Percentiles rank a stretch among this genome's conserved stretches.
These are phyloP conservation scores for Melipona bicolor DNA, from an alignment of 2,888 invertebrate species.

Conservation along the genomic window DNA sequence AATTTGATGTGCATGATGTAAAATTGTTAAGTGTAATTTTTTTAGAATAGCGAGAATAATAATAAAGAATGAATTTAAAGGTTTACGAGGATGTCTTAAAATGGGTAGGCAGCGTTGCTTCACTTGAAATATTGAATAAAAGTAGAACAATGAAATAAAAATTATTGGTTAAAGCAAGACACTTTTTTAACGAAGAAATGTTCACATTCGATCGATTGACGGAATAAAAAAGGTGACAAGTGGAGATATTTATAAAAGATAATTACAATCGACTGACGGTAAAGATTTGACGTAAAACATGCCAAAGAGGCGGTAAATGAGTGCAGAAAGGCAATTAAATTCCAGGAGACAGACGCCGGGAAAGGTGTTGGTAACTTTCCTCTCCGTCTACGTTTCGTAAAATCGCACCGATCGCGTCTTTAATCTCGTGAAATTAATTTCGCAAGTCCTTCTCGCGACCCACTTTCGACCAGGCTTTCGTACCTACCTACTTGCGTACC, in stretches of 20 bases:
- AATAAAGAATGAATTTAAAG: no score
- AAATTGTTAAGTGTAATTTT: no score
- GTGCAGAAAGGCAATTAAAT: neutral
- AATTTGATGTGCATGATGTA: no score
- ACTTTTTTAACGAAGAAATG: no score
- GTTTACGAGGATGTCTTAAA: no score
- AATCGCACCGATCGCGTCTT: constrained; percentile 42
- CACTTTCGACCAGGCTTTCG: constrained; percentile 9
- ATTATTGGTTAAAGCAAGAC: no score
- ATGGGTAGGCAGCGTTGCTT: no score
- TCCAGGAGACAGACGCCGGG: neutral
- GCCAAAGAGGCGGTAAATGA: no score
- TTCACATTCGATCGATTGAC: no score
- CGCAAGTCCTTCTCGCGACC: constrained; percentile 27
- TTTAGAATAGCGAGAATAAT: no score
- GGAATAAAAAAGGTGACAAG: neutral
- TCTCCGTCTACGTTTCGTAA: neutral
- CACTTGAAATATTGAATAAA: no score
- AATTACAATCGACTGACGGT: neutral
- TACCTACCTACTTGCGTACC: neutral
- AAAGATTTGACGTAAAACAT: neutral
- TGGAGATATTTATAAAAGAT: neutral
- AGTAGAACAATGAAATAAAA: no score
- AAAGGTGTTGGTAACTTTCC: constrained; percentile 5
- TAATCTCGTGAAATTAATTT: constrained; percentile 39